A percentile compares a stretch with the other conserved stretches of the same genome.
phyloP scores from a whole-genome alignment of 2,888 invertebrate genomes.

The Sesia bembeciformis region DNA sequence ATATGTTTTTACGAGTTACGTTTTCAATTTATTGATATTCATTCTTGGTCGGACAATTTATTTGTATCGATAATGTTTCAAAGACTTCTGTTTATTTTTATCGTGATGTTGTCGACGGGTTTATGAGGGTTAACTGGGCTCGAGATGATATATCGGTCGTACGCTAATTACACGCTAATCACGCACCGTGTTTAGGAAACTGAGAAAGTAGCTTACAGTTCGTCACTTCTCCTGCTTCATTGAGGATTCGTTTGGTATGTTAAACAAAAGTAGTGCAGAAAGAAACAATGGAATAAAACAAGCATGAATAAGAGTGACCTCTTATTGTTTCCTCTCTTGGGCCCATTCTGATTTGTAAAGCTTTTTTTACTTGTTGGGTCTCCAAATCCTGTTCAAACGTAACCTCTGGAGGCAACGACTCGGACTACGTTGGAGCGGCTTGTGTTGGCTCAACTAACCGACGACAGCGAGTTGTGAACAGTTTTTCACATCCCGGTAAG shows the following conservation, averaged over 20 bases:
- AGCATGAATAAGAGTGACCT: slow-evolving; percentile 32
- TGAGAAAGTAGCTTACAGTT: background rate
- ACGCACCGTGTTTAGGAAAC: slow-evolving; percentile 5
- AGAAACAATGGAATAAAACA: slow-evolving; percentile 34
- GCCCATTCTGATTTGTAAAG: slow-evolving; percentile 37
- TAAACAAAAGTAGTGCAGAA: slow-evolving; percentile 21
- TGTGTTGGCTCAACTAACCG: slow-evolving; percentile 62
- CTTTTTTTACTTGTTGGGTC: slow-evolving; percentile 48
- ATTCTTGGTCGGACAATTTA: slow-evolving; percentile 63
- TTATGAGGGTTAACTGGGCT: slow-evolving; percentile 33
- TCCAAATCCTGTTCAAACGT: slow-evolving; percentile 50
- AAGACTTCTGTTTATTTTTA: slow-evolving; percentile 63
- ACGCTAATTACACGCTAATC: slow-evolving; percentile 37
- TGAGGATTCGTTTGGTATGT: slow-evolving; percentile 13
- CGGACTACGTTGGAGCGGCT: slow-evolving; percentile 26
- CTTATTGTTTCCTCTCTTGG: slow-evolving; percentile 49
- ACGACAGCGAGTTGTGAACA: slow-evolving; percentile 56
- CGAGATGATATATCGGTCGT: slow-evolving; percentile 29
- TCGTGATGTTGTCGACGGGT: slow-evolving; percentile 36
- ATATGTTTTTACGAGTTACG: slow-evolving; percentile 68
- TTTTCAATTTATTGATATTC: slow-evolving; percentile 69
- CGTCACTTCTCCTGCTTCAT: slow-evolving; percentile 1
- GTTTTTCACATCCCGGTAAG: slow-evolving; percentile 68
- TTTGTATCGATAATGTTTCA: slow-evolving; percentile 60
- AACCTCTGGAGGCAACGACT: slow-evolving; percentile 59